These are phyloP conservation scores for Clavelina lepadiformis DNA, from an alignment of 23 tunicate genomes.

Conservation along the genomic window DNA sequence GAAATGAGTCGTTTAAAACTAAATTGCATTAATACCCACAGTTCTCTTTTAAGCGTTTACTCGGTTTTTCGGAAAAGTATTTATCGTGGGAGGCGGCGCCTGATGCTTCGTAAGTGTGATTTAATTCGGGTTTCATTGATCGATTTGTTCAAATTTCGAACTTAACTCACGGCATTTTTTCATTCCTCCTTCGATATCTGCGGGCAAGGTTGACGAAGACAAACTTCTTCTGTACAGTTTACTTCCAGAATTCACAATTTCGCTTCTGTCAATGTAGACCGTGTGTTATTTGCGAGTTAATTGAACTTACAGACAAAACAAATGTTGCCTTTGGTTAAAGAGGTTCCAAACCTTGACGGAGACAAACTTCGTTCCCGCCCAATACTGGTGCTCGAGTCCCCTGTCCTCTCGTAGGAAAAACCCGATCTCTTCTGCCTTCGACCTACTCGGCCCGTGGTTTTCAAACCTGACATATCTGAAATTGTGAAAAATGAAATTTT, in stretches of 20 bases:
- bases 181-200: slow-evolving; percentile 26
- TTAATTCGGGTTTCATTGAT: neutral
- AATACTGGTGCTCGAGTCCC: slow-evolving; percentile 40
- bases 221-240: slow-evolving; percentile 12
- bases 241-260: neutral
- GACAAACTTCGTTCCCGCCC: slow-evolving; percentile 38
- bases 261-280: slow-evolving; percentile 50
- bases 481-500: too few relatives aligned
- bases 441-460: too few relatives aligned
- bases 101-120: neutral
- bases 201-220: slow-evolving; percentile 45
- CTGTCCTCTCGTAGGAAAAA: too few relatives aligned
- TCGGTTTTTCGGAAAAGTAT: too few relatives aligned
- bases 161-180: slow-evolving; percentile 39
- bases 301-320: too few relatives aligned
- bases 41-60: neutral
- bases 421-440: too few relatives aligned
- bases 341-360: slow-evolving; percentile 36
- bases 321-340: too few relatives aligned
- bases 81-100: neutral
- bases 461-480: too few relatives aligned
- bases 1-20: neutral
- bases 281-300: too few relatives aligned
- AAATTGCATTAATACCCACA: too few relatives aligned
- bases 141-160: too few relatives aligned